phyloP scores from a whole-genome alignment of 2,888 invertebrate species.

The Boloria selene region DNA sequence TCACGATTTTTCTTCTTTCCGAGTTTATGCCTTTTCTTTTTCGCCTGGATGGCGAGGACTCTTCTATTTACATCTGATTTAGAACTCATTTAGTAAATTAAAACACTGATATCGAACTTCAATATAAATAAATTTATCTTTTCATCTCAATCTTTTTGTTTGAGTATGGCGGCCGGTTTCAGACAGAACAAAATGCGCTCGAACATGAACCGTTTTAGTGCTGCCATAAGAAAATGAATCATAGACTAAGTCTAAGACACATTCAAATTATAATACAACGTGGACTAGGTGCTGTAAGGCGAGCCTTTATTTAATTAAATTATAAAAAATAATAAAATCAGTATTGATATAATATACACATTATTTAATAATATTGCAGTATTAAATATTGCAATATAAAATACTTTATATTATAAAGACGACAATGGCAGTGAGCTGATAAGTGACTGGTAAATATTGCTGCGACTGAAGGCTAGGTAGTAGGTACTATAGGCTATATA shows the following conservation, averaged over 20 bases:
- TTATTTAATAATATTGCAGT: too few species aligned
- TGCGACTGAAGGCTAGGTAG: too few species aligned
- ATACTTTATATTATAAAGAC: too few species aligned
- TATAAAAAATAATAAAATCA: too few species aligned
- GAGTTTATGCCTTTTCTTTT: conserved; percentile 95
- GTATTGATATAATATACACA: too few species aligned
- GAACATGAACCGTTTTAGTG: conserved; percentile 58
- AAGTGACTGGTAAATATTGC: too few species aligned
- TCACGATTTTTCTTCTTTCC: conserved; percentile 92
- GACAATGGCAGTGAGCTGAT: too few species aligned
- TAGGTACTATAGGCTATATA: too few species aligned
- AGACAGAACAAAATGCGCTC: conserved; percentile 78
- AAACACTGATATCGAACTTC: conserved; percentile 76
- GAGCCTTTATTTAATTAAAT: too few species aligned
- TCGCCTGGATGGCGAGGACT: conserved; percentile 95
- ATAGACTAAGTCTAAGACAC: conserved; percentile 11
- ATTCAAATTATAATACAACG: not conserved
- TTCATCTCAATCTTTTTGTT: conserved; percentile 86
- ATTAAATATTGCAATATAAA: too few species aligned
- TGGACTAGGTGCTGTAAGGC: too few species aligned
- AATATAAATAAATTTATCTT: conserved; percentile 82
- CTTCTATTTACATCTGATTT: conserved; percentile 96
- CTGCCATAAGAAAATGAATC: conserved; percentile 40
- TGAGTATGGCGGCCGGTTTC: conserved; percentile 87
- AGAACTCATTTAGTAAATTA: conserved; percentile 89